These are phyloP conservation scores for Drosophila kambysellisi DNA, from an alignment of 2,888 invertebrate genomes.

Conservation along the genomic window DNA sequence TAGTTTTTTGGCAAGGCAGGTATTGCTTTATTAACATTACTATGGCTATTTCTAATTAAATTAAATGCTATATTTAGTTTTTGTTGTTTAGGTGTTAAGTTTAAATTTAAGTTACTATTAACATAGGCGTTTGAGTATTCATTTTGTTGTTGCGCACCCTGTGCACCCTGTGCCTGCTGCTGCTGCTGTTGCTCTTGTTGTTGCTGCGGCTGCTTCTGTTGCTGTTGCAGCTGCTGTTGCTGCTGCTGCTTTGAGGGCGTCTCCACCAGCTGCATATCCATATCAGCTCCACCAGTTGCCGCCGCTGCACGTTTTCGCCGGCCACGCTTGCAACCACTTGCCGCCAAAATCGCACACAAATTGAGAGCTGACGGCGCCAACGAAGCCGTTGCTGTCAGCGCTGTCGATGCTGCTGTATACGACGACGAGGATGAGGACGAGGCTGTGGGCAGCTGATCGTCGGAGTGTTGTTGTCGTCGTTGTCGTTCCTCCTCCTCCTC, in stretches of 20 bases:
- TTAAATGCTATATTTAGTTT: slow-evolving; percentile 38
- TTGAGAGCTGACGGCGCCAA: slow-evolving; percentile 80
- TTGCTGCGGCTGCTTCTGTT: slow-evolving; percentile 12
- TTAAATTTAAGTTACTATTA: slow-evolving; percentile 79
- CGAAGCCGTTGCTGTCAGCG: slow-evolving; percentile 80
- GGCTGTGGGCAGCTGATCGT: slow-evolving; percentile 53
- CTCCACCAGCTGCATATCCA: slow-evolving; percentile 80
- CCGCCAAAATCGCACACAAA: slow-evolving; percentile 82
- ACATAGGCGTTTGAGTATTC: slow-evolving; percentile 85
- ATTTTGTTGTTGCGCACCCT: slow-evolving; percentile 68
- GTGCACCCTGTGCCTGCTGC: slow-evolving; percentile 13
- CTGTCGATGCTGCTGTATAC: slow-evolving; percentile 78
- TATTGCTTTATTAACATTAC: slow-evolving; percentile 83
- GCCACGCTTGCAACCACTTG: slow-evolving; percentile 82
- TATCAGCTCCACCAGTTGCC: slow-evolving; percentile 30
- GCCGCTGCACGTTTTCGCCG: slow-evolving; percentile 78
- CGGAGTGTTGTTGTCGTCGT: slow-evolving; percentile 42
- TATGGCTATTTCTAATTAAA: slow-evolving; percentile 62
- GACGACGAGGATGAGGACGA: slow-evolving; percentile 65
- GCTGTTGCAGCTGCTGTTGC: slow-evolving; percentile 17
- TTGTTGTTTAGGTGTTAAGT: slow-evolving; percentile 18
- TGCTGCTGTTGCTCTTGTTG: slow-evolving; percentile 32
- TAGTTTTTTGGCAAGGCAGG: slow-evolving; percentile 85
- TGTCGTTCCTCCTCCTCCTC: slow-evolving; percentile 36
- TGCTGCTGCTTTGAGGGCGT: slow-evolving; percentile 27